These are phyloP conservation scores for Sorex fumeus DNA, from an alignment of 2,113 vertebrate genomes.

Conservation along the genomic window DNA sequence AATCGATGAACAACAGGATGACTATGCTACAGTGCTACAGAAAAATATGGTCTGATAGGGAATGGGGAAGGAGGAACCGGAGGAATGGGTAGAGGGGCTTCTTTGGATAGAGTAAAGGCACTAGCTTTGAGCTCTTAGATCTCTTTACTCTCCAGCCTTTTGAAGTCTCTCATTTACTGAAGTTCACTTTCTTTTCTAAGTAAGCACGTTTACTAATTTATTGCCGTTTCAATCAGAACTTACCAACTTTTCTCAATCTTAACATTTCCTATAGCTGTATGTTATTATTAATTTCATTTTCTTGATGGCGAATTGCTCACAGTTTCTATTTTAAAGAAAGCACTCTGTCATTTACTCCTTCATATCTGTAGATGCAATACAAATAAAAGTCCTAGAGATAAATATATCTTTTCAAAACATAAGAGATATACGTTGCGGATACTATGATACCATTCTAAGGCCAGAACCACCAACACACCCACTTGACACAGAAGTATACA, in stretches of 20 bases:
- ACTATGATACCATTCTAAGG: not conserved
- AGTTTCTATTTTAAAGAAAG: conserved; percentile 57
- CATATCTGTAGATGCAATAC: not conserved
- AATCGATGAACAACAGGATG: too few relatives aligned
- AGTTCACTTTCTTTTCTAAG: not conserved
- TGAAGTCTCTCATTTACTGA: not conserved
- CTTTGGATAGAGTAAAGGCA: too few relatives aligned
- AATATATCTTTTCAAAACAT: not conserved
- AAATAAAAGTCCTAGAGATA: not conserved
- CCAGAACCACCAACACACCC: not conserved
- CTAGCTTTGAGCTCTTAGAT: not conserved
- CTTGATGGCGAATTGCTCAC: not conserved
- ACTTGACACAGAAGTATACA: not conserved
- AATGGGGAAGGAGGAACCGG: too few relatives aligned
- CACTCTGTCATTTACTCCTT: not conserved
- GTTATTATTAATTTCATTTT: not conserved
- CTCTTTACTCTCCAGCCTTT: not conserved
- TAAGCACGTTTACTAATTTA: not conserved
- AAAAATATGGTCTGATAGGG: too few relatives aligned
- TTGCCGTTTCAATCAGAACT: not conserved
- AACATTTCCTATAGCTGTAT: not conserved
- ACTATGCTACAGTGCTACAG: too few relatives aligned
- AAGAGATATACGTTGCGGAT: not conserved
- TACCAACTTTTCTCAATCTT: not conserved
- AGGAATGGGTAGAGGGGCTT: too few relatives aligned